These are phyloP conservation scores for Argyra leucocephala DNA, from an alignment of 2,888 invertebrate species.

Conservation along the genomic window DNA sequence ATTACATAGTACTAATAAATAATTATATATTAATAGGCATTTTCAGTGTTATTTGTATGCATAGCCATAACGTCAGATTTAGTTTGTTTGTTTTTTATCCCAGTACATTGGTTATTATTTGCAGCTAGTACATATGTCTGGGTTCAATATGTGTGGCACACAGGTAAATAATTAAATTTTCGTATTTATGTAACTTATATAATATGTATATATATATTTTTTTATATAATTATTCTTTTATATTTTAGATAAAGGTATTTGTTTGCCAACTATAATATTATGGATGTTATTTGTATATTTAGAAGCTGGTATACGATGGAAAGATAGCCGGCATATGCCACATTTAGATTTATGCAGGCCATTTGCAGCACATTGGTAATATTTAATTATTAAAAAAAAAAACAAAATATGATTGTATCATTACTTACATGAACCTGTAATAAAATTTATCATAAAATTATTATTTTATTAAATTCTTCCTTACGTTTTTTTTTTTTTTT, in stretches of 20 bases:
- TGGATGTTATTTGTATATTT: conserved; percentile 92
- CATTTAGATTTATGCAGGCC: conserved; percentile 87
- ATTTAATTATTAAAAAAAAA: conserved; percentile 10
- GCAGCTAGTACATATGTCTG: conserved; percentile 97
- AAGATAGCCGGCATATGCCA: conserved; percentile 72
- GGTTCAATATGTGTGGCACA: conserved; percentile 97
- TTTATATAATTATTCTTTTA: conserved; percentile 19
- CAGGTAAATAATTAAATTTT: conserved; percentile 52
- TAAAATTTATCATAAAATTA: no score
- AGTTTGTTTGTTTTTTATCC: conserved; percentile 98
- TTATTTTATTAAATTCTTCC: no score
- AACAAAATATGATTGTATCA: neutral
- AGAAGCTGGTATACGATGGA: conserved; percentile 80
- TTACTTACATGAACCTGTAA: no score
- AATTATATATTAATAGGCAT: conserved; percentile 62
- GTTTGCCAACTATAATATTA: conserved; percentile 85
- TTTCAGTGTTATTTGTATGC: conserved; percentile 95
- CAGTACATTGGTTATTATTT: conserved; percentile 94
- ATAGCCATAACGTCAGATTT: conserved; percentile 96
- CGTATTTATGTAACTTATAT: neutral
- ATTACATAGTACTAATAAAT: conserved; percentile 7
- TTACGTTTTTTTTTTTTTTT: neutral
- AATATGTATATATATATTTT: conserved; percentile 10
- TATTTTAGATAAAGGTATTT: conserved; percentile 76
- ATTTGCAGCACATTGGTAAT: conserved; percentile 94